Base-by-base conservation (phyloP, 2,797 vertebrate species). In the Enteromius mattozi region DNA sequence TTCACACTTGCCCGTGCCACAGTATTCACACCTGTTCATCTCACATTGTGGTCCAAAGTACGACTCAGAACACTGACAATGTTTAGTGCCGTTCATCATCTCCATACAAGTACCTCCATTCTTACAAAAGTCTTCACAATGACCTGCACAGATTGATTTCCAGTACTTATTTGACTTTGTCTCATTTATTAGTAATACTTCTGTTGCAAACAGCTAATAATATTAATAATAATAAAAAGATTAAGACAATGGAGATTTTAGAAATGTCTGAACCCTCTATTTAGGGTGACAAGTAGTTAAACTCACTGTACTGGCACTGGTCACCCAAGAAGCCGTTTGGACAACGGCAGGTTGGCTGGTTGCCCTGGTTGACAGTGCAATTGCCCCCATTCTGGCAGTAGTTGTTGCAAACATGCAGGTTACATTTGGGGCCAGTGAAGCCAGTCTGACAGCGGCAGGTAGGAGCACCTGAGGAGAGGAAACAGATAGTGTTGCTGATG, bases 241-340 rank as follows among this genome's bases (percentile, higher is more conserved):
- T 9, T 33, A 65, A 37, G 33, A 56, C 19, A 37, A 56, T 37
- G 10, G 21, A 37, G 1, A 37, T 24, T 37, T 76, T 3, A 42
- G n/a, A 61, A 42, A 78, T 27, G 4, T 65, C 12, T 75, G 33
- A 45, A 59, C 10, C 35, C 30, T n/a, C 49, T n/a, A 21, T 47
- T 16, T 68, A 42, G n/a, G 33, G 8, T 2, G n/a, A 54, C 1
- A 16, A 30, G 45, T 16, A 35, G 14, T 2, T 2, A 24, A 87
- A 97, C 98, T 97, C 92, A 99, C 98, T 95, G 95, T 96, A 98
- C 92, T 98, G 97, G 94, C 98, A 99, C 91, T 95, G 96, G 93
- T 98, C 97, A 4, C 98, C 98, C 65, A 93, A 94, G 93, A 94
- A 97, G 79, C 93, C 92, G 0, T 92, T 69, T 0, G 85, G 91